phyloP scores from a whole-genome alignment of 37 sponge, comb jelly and placozoan species.

The Aphrocallistes beatrix region DNA sequence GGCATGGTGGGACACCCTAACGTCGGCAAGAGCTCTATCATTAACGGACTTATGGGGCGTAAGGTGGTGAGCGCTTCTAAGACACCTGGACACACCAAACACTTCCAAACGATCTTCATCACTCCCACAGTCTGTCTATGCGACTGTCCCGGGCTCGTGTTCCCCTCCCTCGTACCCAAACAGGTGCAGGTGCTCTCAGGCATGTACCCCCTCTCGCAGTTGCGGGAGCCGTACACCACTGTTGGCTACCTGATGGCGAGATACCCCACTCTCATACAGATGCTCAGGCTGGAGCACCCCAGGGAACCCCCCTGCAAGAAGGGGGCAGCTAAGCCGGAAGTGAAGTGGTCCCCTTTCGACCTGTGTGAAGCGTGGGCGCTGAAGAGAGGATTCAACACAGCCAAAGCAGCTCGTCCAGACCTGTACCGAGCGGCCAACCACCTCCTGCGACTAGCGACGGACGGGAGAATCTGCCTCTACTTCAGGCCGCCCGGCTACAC shows the following conservation, averaged over 20 bases:
- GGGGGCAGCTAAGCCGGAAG: neutral
- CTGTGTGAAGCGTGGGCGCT: slow-evolving; percentile 70
- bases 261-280: slow-evolving; percentile 39
- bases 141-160: slow-evolving; percentile 96
- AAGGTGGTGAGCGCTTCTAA: slow-evolving; percentile 88
- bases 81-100: slow-evolving; percentile 98
- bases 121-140: slow-evolving; percentile 64
- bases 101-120: slow-evolving; percentile 95
- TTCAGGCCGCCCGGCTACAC: slow-evolving; percentile 68
- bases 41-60: slow-evolving; percentile 80
- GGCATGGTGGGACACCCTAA: slow-evolving; percentile 95
- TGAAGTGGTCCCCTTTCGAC: neutral
- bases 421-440: slow-evolving; percentile 95
- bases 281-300: slow-evolving; percentile 60
- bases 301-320: neutral
- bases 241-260: slow-evolving; percentile 85
- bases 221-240: slow-evolving; percentile 80
- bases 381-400: slow-evolving; percentile 61
- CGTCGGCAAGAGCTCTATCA: slow-evolving; percentile 87
- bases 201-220: slow-evolving; percentile 90
- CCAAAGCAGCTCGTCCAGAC: slow-evolving; percentile 75
- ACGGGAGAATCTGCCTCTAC: slow-evolving; percentile 68
- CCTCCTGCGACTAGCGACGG: slow-evolving; percentile 72
- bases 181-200: slow-evolving; percentile 86
- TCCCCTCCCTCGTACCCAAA: slow-evolving; percentile 75